Conservation (phyloP, 2,797 vertebrate species). For the Odontamblyopus rebecca region DNA sequence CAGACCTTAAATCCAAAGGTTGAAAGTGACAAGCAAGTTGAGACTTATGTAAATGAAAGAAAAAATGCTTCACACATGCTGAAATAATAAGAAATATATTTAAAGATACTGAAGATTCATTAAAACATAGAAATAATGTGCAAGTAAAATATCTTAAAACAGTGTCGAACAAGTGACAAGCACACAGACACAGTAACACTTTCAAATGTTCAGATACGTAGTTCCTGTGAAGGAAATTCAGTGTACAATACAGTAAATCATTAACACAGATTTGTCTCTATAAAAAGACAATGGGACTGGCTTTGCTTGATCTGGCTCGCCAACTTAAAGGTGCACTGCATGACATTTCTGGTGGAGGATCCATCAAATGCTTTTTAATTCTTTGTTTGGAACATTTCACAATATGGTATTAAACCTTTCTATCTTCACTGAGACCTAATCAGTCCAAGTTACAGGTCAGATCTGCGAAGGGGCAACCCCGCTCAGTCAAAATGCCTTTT, state of each 20-base stretch:
- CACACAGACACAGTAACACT: slow-evolving; percentile 30
- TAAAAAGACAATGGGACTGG: slow-evolving; percentile 21
- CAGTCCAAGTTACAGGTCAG: too few relatives aligned
- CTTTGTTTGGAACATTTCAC: too few relatives aligned
- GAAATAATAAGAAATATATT: slow-evolving; percentile 65
- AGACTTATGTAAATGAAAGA: slow-evolving; percentile 27
- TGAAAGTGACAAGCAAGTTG: slow-evolving; percentile 54
- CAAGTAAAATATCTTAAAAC: slow-evolving; percentile 56
- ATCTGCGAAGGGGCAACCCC: too few relatives aligned
- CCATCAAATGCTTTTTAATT: too few relatives aligned
- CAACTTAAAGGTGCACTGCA: neutral
- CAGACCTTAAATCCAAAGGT: slow-evolving; percentile 16
- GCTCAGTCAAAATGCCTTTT: too few relatives aligned
- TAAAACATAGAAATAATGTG: slow-evolving; percentile 64
- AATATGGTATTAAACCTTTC: too few relatives aligned
- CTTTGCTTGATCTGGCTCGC: slow-evolving; percentile 12
- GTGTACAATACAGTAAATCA: slow-evolving; percentile 60
- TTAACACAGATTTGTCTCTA: slow-evolving; percentile 47
- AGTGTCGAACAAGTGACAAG: slow-evolving; percentile 60
- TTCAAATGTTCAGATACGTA: slow-evolving; percentile 30
- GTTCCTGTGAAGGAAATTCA: slow-evolving; percentile 49
- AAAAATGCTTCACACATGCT: slow-evolving; percentile 25
- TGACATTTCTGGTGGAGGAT: too few relatives aligned
- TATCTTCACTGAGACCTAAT: too few relatives aligned
- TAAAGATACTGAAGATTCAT: slow-evolving; percentile 51